Conservation (phyloP, 1,140 invertebrate genomes). For the Penaeus japonicus region DNA sequence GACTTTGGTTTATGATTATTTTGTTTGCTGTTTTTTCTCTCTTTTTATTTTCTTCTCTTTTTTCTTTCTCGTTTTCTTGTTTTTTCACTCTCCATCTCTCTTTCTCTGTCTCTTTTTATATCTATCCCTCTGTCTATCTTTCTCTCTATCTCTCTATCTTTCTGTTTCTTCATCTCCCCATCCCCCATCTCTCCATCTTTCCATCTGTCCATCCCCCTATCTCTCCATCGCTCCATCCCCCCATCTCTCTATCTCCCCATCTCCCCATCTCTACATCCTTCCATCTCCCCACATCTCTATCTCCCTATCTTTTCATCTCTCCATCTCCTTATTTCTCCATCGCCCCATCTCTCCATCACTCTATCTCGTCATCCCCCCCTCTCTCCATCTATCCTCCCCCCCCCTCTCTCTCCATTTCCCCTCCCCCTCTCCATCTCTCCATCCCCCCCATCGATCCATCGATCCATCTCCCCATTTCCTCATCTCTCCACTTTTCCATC, state of each 20-base stretch:
- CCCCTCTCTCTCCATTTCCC: neutral
- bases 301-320: neutral
- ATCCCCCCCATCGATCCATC: too few relatives aligned
- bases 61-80: neutral
- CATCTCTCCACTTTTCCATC: neutral
- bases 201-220: neutral
- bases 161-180: neutral
- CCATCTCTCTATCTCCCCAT: constrained; percentile 4
- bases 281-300: neutral
- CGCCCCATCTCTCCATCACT: neutral
- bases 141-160: neutral
- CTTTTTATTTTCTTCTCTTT: neutral
- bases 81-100: neutral
- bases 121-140: too few relatives aligned
- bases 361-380: neutral
- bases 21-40: neutral
- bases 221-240: neutral
- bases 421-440: too few relatives aligned
- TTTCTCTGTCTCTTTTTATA: neutral
- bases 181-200: neutral
- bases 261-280: constrained; percentile 1
- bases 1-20: neutral
- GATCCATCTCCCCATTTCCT: neutral
- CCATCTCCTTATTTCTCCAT: neutral
- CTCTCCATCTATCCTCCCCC: neutral